Conservation (phyloP, 2,113 vertebrate species). For the Atlantisia rogersi region DNA sequence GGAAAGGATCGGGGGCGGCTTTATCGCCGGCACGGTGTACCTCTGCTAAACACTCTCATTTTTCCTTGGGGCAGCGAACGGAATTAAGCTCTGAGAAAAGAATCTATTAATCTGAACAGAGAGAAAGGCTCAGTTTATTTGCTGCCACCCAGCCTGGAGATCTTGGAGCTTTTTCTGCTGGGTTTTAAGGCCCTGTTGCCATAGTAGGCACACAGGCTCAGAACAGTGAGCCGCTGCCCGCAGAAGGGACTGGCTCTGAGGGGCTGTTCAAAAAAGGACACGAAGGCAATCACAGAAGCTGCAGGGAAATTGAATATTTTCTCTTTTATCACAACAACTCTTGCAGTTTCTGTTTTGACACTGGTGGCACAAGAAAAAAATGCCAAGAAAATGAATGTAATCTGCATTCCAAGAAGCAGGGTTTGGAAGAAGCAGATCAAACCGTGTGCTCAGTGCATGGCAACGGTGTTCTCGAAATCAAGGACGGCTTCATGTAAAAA, state of each 20-base stretch:
- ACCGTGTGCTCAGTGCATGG: not conserved
- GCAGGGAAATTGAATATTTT: not conserved
- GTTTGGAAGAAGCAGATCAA: not conserved
- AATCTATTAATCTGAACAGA: not conserved
- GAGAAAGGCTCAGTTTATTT: not conserved
- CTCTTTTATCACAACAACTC: not conserved
- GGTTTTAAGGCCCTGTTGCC: not conserved
- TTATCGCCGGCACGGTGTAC: not conserved
- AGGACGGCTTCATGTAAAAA: not conserved
- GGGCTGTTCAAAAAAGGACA: not conserved
- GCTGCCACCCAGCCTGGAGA: not conserved
- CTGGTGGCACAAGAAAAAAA: not conserved
- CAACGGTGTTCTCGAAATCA: not conserved
- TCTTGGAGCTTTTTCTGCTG: not conserved
- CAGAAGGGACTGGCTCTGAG: not conserved
- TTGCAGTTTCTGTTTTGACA: slow-evolving; percentile 15
- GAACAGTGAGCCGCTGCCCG: not conserved
- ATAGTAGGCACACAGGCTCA: not conserved
- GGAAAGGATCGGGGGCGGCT: not conserved
- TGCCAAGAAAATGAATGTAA: not conserved
- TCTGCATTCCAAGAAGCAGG: not conserved
- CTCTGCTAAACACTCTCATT: not conserved
- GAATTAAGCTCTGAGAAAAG: not conserved
- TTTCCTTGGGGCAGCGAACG: not conserved
- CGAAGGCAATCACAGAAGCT: slow-evolving; percentile 5